Conservation (phyloP, 2,888 invertebrate genomes). For the Melanotus villosus region DNA sequence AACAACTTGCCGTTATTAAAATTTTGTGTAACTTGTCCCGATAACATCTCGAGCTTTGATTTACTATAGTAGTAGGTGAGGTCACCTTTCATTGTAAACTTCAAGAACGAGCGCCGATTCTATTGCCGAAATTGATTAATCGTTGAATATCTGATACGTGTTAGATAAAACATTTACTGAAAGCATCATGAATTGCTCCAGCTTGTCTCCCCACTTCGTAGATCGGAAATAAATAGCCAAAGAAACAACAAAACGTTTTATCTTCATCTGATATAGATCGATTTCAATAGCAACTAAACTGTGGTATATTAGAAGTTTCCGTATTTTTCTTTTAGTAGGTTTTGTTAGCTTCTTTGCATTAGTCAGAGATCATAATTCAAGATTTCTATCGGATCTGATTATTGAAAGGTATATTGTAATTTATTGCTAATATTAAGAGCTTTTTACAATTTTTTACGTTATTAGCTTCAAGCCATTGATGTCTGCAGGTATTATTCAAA, state of each 20-base stretch:
- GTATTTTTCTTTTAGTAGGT: too few relatives aligned
- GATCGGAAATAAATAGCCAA: constrained; percentile 17
- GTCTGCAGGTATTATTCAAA: too few relatives aligned
- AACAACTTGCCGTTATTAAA: constrained; percentile 25
- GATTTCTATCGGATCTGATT: too few relatives aligned
- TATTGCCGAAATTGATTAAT: constrained; percentile 33
- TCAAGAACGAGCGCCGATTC: constrained; percentile 10
- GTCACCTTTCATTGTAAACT: constrained; percentile 21
- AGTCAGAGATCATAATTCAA: too few relatives aligned
- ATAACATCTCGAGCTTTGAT: constrained; percentile 22
- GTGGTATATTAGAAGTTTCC: not conserved
- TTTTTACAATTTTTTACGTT: too few relatives aligned
- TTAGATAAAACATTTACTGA: constrained; percentile 19
- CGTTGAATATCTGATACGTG: constrained; percentile 13
- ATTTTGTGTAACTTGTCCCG: constrained; percentile 18
- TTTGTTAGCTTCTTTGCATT: too few relatives aligned
- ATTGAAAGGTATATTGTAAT: too few relatives aligned
- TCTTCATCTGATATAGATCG: constrained; percentile 1
- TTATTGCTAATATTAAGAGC: too few relatives aligned
- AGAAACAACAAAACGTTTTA: constrained; percentile 1
- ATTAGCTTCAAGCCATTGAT: too few relatives aligned
- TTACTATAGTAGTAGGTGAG: constrained; percentile 23
- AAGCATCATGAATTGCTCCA: constrained; percentile 11
- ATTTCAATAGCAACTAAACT: constrained; percentile 1
- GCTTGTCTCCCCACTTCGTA: not conserved